Base-by-base conservation (phyloP, 2,888 invertebrate genomes). In the Agapostemon virescens region DNA sequence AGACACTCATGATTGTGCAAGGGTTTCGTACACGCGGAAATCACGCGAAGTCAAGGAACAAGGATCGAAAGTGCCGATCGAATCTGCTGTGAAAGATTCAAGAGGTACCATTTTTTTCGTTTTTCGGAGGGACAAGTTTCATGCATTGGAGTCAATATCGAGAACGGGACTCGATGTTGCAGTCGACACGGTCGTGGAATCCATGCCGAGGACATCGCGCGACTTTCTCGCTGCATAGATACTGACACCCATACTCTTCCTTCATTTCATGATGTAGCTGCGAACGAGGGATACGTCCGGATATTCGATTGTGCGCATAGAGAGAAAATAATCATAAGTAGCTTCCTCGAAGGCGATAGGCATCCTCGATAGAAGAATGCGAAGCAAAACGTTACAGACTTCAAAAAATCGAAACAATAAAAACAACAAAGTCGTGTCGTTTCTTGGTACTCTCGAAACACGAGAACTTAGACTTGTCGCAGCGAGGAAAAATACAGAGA, bases 61-160 rank as follows among this genome's bases (percentile, higher is more conserved):
- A 55, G 49, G 49, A 58, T 33, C 40, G 17, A 33, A 11, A 13
- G 67, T 76, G 80, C 58, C 40, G 52, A 61, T 64, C 49, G 52
- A 58, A 67, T 66, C 73, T 15, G 38, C 42, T 23, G 75, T 49
- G 42, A 75, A 17, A 55, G 45, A 15, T 70, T 67, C 33, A 15
- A 15, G 38, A 40, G 13, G 11, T n/a, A n/a, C 38, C 61, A 68
- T 5, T 52, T 23, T 15, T 64, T 9, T n/a, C 55, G 68, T 5
- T 52, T 23, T 15, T 64, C 13, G 68, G 17, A 79, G n/a, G 69
- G 26, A 33, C 26, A 67, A 26, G 15, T 45, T 49, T 58, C 84
- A 84, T 84, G 84, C 84, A 79, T 13, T 49, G 55, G 69, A 74
- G 71, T 81, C 20, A 68, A 74, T 69, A 61, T 23, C 68, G 58